A percentile compares a stretch with the other conserved stretches of the same genome.
Evolutionary conservation across 2,888 invertebrate species (phyloP).

Genomic region (Julus scanicus): DNA sequence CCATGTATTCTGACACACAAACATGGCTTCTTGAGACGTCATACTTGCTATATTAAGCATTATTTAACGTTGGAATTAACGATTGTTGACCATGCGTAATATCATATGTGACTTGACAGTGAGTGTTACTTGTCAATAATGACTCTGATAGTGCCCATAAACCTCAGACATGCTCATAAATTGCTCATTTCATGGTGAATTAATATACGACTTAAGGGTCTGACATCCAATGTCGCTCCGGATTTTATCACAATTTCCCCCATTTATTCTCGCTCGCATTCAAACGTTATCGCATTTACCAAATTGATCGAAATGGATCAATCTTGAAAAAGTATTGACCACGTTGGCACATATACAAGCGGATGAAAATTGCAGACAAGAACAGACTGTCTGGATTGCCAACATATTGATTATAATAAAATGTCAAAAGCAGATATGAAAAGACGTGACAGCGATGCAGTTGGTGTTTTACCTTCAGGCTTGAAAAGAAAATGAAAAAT

Average conservation of each 20-base stretch:
- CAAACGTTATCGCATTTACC: not conserved
- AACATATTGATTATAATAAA: constrained; percentile 20
- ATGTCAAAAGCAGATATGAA: not conserved
- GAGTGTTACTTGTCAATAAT: not conserved
- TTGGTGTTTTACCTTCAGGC: not conserved
- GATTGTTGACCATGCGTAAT: no score
- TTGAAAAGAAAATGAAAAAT: no score
- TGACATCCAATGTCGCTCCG: not conserved
- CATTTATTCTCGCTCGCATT: not conserved
- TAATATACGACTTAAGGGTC: not conserved
- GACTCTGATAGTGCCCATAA: not conserved
- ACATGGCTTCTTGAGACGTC: no score
- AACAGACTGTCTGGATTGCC: not conserved
- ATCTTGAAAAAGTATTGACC: not conserved
- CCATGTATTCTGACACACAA: no score
- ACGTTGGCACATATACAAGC: not conserved
- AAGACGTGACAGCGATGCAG: not conserved
- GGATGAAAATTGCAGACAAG: not conserved
- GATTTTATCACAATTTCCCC: not conserved
- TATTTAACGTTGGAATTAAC: no score
- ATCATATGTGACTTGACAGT: not conserved
- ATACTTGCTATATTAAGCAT: no score
- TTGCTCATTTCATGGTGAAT: not conserved
- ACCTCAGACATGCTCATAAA: not conserved
- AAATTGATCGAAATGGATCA: constrained; percentile 24